Base-by-base conservation (phyloP, 2,113 vertebrate genomes). In the Arvicanthis niloticus region DNA sequence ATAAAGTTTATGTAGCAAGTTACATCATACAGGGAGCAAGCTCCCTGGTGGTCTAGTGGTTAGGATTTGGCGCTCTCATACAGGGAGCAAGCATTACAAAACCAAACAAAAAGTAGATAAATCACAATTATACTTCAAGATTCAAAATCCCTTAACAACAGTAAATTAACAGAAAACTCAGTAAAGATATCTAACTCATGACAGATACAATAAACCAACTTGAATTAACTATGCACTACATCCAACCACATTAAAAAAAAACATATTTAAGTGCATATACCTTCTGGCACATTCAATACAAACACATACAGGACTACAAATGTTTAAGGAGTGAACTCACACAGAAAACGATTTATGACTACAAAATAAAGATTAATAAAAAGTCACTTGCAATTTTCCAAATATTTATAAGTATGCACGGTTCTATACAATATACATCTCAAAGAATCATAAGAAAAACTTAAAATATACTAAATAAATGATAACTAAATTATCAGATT, bases 391-490 rank as follows among this genome's bases (percentile, higher is more conserved):
- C 78, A 77, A 40, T 51, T 73, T 76, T 86, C 34, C 31, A 82
- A 88, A n/a, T 76, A 90, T n/a, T 58, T 81, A 16, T 34, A 81
- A 89, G 65, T 89, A 45, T 51, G 62, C 2, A 76, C 26, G 92
- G 53, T 93, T 91, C 67, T 80, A 62, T 82, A 72, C n/a, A 88
- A 85, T 40, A 42, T 42, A 70, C 4, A 51, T 51, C n/a, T 94
- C 73, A 94, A 93, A 95, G 60, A 91, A 75, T 94, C 53, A 76
- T 53, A 42, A 13, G 21, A n/a, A 86, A 87, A 82, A 40, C 91
- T 67, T 10, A 34, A 86, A 87, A 76, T 42, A 95, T 40, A 40
- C 16, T 40, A 1, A 93, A 85, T 72, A 48, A 92, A 80, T 73
- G 24, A 26, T 60, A 53, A 91, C 80, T 95, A 76, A 11, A 82